Evolutionary conservation across 1,140 invertebrate species (phyloP).

Genomic region (Liolophura sinensis): DNA sequence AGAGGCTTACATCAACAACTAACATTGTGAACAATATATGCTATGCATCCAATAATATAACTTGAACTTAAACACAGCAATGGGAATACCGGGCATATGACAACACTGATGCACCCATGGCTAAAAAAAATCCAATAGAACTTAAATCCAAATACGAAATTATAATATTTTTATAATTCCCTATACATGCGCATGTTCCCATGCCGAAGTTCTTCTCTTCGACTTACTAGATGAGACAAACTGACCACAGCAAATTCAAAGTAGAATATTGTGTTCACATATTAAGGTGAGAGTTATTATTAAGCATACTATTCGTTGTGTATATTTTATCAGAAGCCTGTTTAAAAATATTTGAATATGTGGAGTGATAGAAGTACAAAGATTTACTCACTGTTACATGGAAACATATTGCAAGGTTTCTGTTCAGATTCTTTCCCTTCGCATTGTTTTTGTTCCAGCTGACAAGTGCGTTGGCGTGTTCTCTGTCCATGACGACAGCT

Average conservation of each 20-base stretch:
- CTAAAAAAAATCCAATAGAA: too few species aligned
- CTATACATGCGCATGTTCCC: too few species aligned
- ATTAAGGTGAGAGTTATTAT: background rate
- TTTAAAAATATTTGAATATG: background rate
- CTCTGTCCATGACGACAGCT: slow-evolving; percentile 42
- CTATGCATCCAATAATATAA: background rate
- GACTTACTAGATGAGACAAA: background rate
- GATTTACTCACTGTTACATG: slow-evolving; percentile 38
- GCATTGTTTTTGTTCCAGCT: slow-evolving; percentile 23
- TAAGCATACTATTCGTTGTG: background rate
- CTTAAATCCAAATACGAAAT: too few species aligned
- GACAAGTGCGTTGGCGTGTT: slow-evolving; percentile 31
- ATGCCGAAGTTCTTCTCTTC: too few species aligned
- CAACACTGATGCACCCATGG: too few species aligned
- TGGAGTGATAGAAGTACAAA: too few species aligned
- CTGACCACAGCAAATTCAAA: background rate
- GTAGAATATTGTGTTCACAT: background rate
- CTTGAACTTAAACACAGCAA: too few species aligned
- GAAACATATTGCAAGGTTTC: slow-evolving; percentile 43
- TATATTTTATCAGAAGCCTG: slow-evolving; percentile 2
- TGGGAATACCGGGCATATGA: too few species aligned
- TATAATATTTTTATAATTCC: too few species aligned
- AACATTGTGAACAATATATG: background rate
- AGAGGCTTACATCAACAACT: background rate
- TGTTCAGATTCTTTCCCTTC: slow-evolving; percentile 22